Conservation (phyloP, 1,140 invertebrate species). For the Drosophila bocki region DNA sequence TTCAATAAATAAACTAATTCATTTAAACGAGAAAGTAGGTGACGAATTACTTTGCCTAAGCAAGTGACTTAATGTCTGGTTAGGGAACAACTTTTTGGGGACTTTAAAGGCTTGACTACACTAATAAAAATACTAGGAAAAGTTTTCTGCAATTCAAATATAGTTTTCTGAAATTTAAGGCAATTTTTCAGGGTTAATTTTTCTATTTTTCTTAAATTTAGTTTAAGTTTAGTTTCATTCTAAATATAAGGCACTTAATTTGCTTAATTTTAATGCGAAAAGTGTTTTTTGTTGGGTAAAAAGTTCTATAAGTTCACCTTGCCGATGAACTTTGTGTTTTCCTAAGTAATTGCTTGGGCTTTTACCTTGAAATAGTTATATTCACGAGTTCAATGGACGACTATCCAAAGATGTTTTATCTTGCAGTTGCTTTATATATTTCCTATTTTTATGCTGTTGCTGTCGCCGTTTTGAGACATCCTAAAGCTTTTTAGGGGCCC, state of each 20-base stretch:
- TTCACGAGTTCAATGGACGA: not conserved
- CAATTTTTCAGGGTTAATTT: too few species aligned
- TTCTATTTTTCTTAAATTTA: too few species aligned
- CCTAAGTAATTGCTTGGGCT: conserved; percentile 2
- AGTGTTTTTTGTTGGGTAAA: too few species aligned
- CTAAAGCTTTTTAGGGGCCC: not conserved
- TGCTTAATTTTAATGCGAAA: too few species aligned
- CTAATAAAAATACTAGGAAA: too few species aligned
- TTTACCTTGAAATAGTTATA: not conserved
- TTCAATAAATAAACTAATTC: conserved; percentile 28
- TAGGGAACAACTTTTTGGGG: conserved; percentile 7
- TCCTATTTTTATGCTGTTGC: not conserved
- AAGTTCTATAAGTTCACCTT: not conserved
- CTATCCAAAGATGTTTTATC: not conserved
- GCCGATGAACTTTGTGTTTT: conserved; percentile 2
- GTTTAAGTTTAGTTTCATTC: too few species aligned
- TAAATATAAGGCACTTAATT: too few species aligned
- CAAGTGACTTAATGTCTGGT: not conserved
- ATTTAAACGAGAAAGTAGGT: conserved; percentile 18
- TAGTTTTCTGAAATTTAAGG: too few species aligned
- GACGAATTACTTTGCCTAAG: conserved; percentile 7
- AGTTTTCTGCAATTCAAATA: too few species aligned
- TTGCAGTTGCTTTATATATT: not conserved
- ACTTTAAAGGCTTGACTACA: too few species aligned
- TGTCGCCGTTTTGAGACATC: conserved; percentile 3